A percentile compares a stretch with the other conserved stretches of the same genome.
phyloP scores from a whole-genome alignment of 2,888 invertebrate genomes.

The Bellardia pandia region DNA sequence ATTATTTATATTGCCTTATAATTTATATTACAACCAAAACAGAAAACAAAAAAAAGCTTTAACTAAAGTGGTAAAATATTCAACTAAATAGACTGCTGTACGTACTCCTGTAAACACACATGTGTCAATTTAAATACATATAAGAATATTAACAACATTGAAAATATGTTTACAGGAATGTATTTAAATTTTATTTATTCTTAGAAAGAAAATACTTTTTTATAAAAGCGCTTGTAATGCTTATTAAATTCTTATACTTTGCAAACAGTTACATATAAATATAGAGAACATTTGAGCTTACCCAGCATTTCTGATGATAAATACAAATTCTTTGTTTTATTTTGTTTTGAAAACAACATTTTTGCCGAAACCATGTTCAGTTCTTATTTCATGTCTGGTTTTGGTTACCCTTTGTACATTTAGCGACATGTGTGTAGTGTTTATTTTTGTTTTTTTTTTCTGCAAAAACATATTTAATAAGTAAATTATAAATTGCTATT shows the following conservation, averaged over 20 bases:
- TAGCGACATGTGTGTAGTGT: too few relatives aligned
- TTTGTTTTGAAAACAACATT: too few relatives aligned
- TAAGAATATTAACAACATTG: slow-evolving; percentile 2
- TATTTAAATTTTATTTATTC: not conserved
- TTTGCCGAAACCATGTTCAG: too few relatives aligned
- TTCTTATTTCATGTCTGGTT: too few relatives aligned
- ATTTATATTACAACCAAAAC: slow-evolving; percentile 4
- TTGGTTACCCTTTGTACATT: too few relatives aligned
- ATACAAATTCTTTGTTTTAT: too few relatives aligned
- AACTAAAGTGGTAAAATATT: not conserved
- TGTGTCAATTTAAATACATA: slow-evolving; percentile 22
- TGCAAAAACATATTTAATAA: too few relatives aligned
- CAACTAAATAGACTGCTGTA: not conserved
- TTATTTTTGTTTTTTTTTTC: too few relatives aligned
- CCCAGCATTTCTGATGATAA: too few relatives aligned
- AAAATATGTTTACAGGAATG: slow-evolving; percentile 21
- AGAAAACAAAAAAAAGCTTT: not conserved
- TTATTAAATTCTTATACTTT: slow-evolving; percentile 2
- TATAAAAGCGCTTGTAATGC: slow-evolving; percentile 32
- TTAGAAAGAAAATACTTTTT: slow-evolving; percentile 15
- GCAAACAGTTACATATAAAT: not conserved
- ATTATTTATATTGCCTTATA: slow-evolving; percentile 17
- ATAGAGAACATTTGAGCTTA: too few relatives aligned
- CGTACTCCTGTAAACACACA: not conserved
- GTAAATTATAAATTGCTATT: too few relatives aligned